Evolutionary conservation across 2,888 invertebrate genomes (phyloP), one percentile per base, ranked within the genome.

Genomic region (Salticus scenicus): DNA sequence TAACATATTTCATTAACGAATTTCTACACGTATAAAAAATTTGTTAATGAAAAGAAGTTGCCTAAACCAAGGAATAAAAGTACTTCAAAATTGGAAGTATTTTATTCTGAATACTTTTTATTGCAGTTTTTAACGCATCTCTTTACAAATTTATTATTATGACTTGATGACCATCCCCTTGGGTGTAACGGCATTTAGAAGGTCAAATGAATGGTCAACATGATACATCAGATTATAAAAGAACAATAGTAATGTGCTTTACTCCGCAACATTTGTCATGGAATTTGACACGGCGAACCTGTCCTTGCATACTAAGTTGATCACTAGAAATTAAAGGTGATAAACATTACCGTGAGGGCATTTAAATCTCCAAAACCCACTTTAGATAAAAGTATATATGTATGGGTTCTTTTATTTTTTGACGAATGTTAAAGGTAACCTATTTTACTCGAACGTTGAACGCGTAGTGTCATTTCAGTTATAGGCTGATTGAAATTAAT

Each of bases 181-280:
- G 42, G 42, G 42, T 47, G 42, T 47, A 47, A 47, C 42, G 42
- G 42, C 17, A 14, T 47, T 12, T 10, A 14, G 42, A 47, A 47
- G 42, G 42, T 47, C 42, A 47, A 47, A 47, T 17, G 42, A 47
- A 14, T 17, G 42, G 42, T 47, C 42, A 47, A 17, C 10, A 17
- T 2, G 42, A 47, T 47, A 17, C 42, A 10, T 47, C 42, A 47
- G 42, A 17, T 17, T 17, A 1, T 10, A 2, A 14, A 14, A 2
- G 42, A 47, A 47, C 42, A 47, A 47, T 47, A 14, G 42, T 10
- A 14, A 47, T 47, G 42, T 17, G 17, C 10, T 47, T 47, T 10
- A 2, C 17, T 1, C 17, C 42, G 17, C 17, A 75, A 27, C 81
- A 81, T 81, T 81, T 81, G 69, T 81, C 81, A 81, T 69, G 1